phyloP scores from a whole-genome alignment of 2,888 invertebrate species.

The Leptopilina syphax region DNA sequence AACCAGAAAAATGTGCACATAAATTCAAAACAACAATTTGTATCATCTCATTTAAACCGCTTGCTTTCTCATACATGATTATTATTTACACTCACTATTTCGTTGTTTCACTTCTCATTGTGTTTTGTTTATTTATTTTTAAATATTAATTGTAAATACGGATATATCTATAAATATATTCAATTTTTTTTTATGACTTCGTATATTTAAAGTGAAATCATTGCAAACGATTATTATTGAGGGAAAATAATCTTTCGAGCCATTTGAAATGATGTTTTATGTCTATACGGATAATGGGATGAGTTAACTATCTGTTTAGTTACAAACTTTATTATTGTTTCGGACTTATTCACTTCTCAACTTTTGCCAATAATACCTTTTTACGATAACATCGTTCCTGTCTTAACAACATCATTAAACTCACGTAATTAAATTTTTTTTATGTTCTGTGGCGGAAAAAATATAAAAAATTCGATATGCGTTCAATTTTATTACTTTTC shows the following conservation, averaged over 20 bases:
- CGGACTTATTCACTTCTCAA: not conserved
- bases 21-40: not conserved
- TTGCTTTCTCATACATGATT: not conserved
- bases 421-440: slow-evolving; percentile 14
- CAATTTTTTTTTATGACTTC: too few relatives aligned
- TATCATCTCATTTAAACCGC: not conserved
- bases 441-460: not conserved
- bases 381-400: slow-evolving; percentile 9
- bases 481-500: too few relatives aligned
- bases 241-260: not conserved
- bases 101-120: not conserved
- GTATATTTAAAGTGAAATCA: not conserved
- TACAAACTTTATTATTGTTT: slow-evolving; percentile 4
- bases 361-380: slow-evolving; percentile 2
- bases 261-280: slow-evolving; percentile 13
- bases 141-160: not conserved
- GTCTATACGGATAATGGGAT: not conserved
- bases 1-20: slow-evolving; percentile 2
- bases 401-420: slow-evolving; percentile 9
- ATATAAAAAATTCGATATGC: too few relatives aligned
- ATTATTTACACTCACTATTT: not conserved
- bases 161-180: not conserved
- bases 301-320: slow-evolving; percentile 7
- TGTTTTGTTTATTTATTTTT: not conserved
- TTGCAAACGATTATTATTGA: not conserved